Evolutionary conservation across 2,888 invertebrate genomes (phyloP).

Genomic region (Drosophila hamatofila): DNA sequence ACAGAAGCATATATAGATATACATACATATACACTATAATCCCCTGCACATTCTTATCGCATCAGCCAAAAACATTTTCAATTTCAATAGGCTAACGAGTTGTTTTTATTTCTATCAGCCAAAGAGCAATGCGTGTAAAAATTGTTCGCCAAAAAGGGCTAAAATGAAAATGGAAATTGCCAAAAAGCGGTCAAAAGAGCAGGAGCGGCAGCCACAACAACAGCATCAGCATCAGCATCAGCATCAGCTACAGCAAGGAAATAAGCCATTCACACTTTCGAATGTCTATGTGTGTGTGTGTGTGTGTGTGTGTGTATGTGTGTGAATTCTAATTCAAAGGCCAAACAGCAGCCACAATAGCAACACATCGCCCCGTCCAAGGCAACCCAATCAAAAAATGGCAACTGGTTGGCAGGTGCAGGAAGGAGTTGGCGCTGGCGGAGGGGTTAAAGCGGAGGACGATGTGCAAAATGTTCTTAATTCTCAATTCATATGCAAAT

Average conservation of each 20-base stretch:
- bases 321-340: constrained; percentile 76
- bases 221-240: constrained; percentile 48
- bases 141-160: constrained; percentile 65
- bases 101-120: constrained; percentile 63
- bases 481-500: constrained; percentile 86
- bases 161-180: constrained; percentile 70
- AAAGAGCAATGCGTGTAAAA: constrained; percentile 64
- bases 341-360: constrained; percentile 79
- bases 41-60: constrained; percentile 68
- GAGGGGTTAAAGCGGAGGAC: constrained; percentile 47
- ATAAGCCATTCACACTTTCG: constrained; percentile 79
- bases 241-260: constrained; percentile 59
- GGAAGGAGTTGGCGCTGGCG: constrained; percentile 24
- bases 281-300: constrained; percentile 21
- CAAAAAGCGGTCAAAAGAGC: constrained; percentile 69
- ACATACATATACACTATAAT: constrained; percentile 42
- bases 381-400: constrained; percentile 67
- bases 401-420: constrained; percentile 59
- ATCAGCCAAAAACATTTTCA: constrained; percentile 74
- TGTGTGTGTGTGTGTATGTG: constrained; percentile 19
- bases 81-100: constrained; percentile 79
- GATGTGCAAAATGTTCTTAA: constrained; percentile 85
- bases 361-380: constrained; percentile 58
- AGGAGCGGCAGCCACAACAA: constrained; percentile 42
- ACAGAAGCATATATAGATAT: neutral